Evolutionary conservation across 1,140 invertebrate species (phyloP).

Genomic region (Pemphigus obesinymphae): DNA sequence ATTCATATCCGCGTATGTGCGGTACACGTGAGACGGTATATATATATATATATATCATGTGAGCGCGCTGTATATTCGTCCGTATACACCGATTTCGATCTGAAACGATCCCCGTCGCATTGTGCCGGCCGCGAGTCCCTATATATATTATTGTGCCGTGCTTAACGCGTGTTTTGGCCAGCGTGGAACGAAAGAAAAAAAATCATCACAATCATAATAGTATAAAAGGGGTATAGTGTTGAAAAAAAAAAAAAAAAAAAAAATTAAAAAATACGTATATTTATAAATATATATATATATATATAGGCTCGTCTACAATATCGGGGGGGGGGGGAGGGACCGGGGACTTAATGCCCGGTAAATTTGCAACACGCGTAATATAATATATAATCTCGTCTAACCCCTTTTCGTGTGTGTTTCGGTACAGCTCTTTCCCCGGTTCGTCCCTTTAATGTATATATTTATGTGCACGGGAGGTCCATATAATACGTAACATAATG

Average conservation of each 20-base stretch:
- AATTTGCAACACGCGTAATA: conserved; percentile 35
- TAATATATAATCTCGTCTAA: background rate
- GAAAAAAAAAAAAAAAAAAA: background rate
- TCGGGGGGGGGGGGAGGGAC: background rate
- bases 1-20: conserved; percentile 2
- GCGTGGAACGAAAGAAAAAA: background rate
- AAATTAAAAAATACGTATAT: no score
- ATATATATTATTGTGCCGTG: background rate
- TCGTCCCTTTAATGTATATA: background rate
- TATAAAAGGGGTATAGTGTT: background rate
- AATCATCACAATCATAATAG: background rate
- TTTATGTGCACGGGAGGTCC: background rate
- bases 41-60: background rate
- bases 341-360: conserved; percentile 28
- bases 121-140: background rate
- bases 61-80: background rate
- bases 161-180: background rate
- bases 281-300: no score
- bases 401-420: background rate
- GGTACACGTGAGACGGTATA: no score
- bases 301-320: no score
- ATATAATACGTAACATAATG: no score
- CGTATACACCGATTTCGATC: conserved; percentile 1
- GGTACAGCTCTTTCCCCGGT: background rate
- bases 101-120: conserved; percentile 5